Evolutionary conservation across 2,797 vertebrate species (phyloP), one percentile per base, ranked within the genome.

Genomic region (Lateolabrax maculatus): DNA sequence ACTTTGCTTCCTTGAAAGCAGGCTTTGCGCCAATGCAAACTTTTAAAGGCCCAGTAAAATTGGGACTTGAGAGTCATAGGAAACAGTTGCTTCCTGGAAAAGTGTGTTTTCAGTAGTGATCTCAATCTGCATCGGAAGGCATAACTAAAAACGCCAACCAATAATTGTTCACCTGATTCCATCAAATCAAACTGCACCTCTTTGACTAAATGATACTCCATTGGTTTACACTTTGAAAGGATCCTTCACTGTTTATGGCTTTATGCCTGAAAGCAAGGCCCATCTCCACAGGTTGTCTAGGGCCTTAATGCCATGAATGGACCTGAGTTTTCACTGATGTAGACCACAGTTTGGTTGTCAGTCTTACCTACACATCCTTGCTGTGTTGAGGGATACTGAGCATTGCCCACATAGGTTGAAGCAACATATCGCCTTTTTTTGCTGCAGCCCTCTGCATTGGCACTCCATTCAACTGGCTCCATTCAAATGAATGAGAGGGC

Each of bases 1-100:
- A 0, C 6, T 19, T 21, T 15, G 39, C 25, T 79, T 76, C 60
- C 48, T 62, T 31, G 52, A 80, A 84, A 66, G 63, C 29, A 49
- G 61, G 19, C 66, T 6, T n/a, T 34, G 15, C 2, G 19, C 60
- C 18, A 71, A 12, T 41, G 57, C 36, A 79, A 68, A 57, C 36
- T 9, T 6, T 27, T 18, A n/a, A 41, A 64, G 39, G 12, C 16
- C 8, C 18, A 2, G 23, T 75, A 27, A 58, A 49, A 49, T 11
- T 19, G 6, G 23, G 12, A 21, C 18, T n/a, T 36, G 2, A 34
- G n/a, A n/a, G n/a, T n/a, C n/a, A n/a, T n/a, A n/a, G n/a, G 23
- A 80, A 79, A 34, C 9, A 19, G 5, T 34, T 46, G 13, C 6
- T 57, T 58, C 37, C 23, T 67, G 27, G 49, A 79, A 71, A 16